Evolutionary conservation across 2,113 vertebrate genomes (phyloP).

Genomic region (Hiodon tergisus): DNA sequence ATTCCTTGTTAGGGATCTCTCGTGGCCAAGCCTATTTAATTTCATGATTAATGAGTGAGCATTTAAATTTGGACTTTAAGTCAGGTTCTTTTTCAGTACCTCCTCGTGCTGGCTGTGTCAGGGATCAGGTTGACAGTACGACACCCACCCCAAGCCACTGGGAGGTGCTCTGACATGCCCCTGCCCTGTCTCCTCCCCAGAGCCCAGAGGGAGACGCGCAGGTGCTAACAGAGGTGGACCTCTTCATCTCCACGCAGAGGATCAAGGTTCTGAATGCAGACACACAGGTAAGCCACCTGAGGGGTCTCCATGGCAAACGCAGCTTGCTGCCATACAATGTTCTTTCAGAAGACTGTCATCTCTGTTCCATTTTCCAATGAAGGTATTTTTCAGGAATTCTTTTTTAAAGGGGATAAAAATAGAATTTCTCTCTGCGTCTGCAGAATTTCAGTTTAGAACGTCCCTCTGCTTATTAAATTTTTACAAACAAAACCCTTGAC

Average conservation of each 20-base stretch:
- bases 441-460: too few species aligned
- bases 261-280: slow-evolving; percentile 98
- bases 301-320: not conserved
- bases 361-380: slow-evolving; percentile 28
- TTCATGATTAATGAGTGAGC: slow-evolving; percentile 30
- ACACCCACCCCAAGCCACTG: slow-evolving; percentile 31
- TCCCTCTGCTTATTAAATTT: slow-evolving; percentile 1
- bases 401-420: slow-evolving; percentile 22
- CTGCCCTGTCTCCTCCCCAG: slow-evolving; percentile 47
- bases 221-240: slow-evolving; percentile 88
- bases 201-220: slow-evolving; percentile 85
- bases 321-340: too few species aligned
- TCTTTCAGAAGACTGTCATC: too few species aligned
- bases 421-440: slow-evolving; percentile 1
- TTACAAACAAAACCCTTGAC: not conserved
- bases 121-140: not conserved
- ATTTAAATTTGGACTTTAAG: slow-evolving; percentile 22
- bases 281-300: slow-evolving; percentile 74
- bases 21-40: slow-evolving; percentile 19
- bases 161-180: slow-evolving; percentile 35
- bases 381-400: slow-evolving; percentile 23
- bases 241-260: slow-evolving; percentile 97
- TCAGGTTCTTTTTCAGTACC: slow-evolving; percentile 3
- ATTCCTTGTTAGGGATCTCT: slow-evolving; percentile 6
- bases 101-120: slow-evolving; percentile 7